Evolutionary conservation across 2,113 vertebrate species (phyloP).

Genomic region (Tragelaphus imberbis): DNA sequence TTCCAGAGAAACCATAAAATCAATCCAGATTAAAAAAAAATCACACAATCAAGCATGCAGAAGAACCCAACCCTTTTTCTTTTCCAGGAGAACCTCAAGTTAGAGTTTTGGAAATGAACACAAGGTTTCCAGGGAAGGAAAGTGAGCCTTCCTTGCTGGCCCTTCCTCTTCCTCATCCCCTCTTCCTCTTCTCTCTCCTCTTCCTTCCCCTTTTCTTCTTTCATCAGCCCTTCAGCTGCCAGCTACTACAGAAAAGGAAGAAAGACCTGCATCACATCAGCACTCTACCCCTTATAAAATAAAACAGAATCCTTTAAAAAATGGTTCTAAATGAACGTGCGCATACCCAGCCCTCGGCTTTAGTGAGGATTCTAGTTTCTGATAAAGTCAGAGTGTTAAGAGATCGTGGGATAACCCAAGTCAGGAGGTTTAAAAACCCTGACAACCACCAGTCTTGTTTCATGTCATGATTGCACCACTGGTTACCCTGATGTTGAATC

Average conservation of each 20-base stretch:
- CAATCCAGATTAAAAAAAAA: background rate
- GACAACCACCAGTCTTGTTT: conserved; percentile 58
- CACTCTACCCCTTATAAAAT: background rate
- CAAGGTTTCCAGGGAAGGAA: conserved; percentile 30
- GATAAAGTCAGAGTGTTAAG: conserved; percentile 57
- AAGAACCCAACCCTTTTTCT: background rate
- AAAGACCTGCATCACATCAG: background rate
- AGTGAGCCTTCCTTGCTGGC: background rate
- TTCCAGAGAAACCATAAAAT: background rate
- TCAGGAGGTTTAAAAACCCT: conserved; percentile 64
- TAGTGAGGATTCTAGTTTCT: background rate
- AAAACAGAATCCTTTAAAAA: background rate
- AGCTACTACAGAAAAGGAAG: background rate
- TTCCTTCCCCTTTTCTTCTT: conserved; percentile 50
- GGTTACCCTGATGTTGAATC: conserved; percentile 71
- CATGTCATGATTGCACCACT: conserved; percentile 61
- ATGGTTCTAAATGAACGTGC: background rate
- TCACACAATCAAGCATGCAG: background rate
- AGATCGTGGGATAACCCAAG: background rate
- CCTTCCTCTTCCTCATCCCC: background rate
- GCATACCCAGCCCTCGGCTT: background rate
- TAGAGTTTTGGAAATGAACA: conserved; percentile 3
- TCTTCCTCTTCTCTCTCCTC: conserved; percentile 51
- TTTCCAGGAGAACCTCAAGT: background rate
- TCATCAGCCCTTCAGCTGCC: background rate